Base-by-base conservation (phyloP, 2,797 vertebrate species). In the Oophaga sylvatica region DNA sequence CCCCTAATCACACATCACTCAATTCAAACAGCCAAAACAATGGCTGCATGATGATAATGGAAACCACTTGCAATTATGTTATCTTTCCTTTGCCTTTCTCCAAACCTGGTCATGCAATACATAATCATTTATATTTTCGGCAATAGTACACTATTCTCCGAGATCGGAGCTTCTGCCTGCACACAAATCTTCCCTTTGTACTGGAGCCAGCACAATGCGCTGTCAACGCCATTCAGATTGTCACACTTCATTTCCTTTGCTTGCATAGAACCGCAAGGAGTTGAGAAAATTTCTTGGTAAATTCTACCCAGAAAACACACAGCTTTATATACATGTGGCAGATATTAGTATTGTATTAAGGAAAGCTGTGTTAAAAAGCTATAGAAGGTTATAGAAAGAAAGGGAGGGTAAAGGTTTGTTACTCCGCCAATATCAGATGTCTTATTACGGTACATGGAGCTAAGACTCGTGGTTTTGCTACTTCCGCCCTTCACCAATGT, bases 1-100 rank as follows among this genome's bases (percentile, higher is more conserved):
- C 59, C 76, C 63, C 76, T 86, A 80, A 86, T 86, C 84, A 59
- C 62, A 68, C 26, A 86, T 80, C 76, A 79, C 76, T 86, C 62
- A 59, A 68, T 70, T 59, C 62, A 70, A 57, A 80, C 48, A 56
- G 60, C 76, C 16, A 85, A 85, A 53, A 53, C 73, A 53, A 78
- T 63, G 26, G 60, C 62, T 70, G 60, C 68, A 29, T 59, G 84
- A 80, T 79, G 76, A 86, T 86, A 79, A 86, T 86, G 76, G 70
- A 79, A 70, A 80, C 75, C 76, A 56, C 76, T 79, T 31, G 11
- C 76, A 86, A 57, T 85, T 85, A 85, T 79, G 19, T 78, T 84
- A 76, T 84, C 57, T 75, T 31, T 67, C 75, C 45, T 85, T 86
- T 86, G 62, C 75, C 48, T 79, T 86, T 70, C 60, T 67, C 26